Conservation (phyloP, 1,140 invertebrate species). For the Apis mellifera region Amel_HAv3.1 CM009935.2:9521501-9522000, state of each 20-base stretch:
- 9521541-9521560: slow-evolving; percentile 40
- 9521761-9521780: background rate
- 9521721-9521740: background rate
- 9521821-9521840: background rate
- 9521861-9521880: background rate
- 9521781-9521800: background rate
- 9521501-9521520: background rate
- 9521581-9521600: slow-evolving; percentile 72
- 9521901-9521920: background rate
- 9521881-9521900: background rate
- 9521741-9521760: background rate
- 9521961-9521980: background rate
- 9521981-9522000: background rate
- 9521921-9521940: background rate
- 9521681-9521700: background rate
- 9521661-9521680: background rate
- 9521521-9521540: slow-evolving; percentile 17
- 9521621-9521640: slow-evolving; percentile 45
- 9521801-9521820: background rate
- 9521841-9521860: background rate
- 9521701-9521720: background rate
- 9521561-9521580: slow-evolving; percentile 60
- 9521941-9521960: background rate
- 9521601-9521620: slow-evolving; percentile 72
- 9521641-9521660: background rate